Evolutionary conservation across 2,113 vertebrate species (phyloP), one percentile per base, ranked within the genome.

Genomic region (Dasypus novemcinctus): DNA sequence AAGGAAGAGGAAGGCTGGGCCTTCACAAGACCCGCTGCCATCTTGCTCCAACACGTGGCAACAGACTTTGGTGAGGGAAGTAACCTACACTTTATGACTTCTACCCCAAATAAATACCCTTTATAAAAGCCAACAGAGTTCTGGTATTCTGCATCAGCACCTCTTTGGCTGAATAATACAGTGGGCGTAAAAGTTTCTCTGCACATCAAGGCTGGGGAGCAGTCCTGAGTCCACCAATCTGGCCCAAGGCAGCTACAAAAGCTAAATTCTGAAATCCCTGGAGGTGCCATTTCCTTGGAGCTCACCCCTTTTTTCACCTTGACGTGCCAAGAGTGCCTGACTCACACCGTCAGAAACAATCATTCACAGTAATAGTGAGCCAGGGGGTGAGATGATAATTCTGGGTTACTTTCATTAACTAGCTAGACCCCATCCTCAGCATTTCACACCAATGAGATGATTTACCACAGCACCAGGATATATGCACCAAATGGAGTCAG

Each of bases 331-430:
- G 10, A 21, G 21, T 4, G 36, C 71, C 31, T 89, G 27, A 80
- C 31, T 80, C 57, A 7, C 66, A 90, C 11, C 43, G 38, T 69
- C 43, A 75, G 33, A 90, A 92, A 78, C 1, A n/a, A n/a, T n/a
- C n/a, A 59, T 49, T 89, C 52, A 84, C 54, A 5, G 18, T 81
- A 23, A 57, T 41, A 66, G 5, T 86, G 72, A 90, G 14, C 29
- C 66, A 85, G 78, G 38, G 36, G 52, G 54, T 93, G 33, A 93
- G 33, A 71, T 84, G 68, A 71, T 87, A 63, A 79, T 52, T 23
- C 83, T 66, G 76, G 25, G 54, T 13, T 10, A 68, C 52, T 87
- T 95, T 90, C 54, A 91, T 96, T 90, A 86, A 96, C 61, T 80
- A 90, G 27, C 21, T 36, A 82, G 63, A 82, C 27, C 57, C 41